A percentile compares a stretch with the other conserved stretches of the same genome.
Conservation (phyloP, 2,888 invertebrate genomes). For the Trachelus stipa region DNA sequence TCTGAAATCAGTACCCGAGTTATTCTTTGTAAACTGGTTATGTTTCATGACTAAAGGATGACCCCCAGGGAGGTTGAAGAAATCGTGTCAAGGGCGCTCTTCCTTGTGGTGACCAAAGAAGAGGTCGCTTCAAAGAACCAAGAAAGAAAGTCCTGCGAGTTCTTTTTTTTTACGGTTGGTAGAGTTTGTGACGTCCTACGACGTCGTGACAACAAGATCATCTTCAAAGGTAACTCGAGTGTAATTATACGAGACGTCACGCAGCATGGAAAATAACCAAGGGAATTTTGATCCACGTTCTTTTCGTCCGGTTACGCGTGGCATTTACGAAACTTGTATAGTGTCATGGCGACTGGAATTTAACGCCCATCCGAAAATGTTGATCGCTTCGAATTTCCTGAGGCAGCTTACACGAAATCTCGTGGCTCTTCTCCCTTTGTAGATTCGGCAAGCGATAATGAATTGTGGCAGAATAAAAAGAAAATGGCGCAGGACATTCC, state of each 20-base stretch:
- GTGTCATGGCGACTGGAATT: not conserved
- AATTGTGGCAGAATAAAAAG: not conserved
- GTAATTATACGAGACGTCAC: conserved; percentile 1
- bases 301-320: not conserved
- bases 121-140: not conserved
- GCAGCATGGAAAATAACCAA: not conserved
- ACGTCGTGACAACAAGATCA: conserved; percentile 1
- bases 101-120: not conserved
- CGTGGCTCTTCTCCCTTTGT: not conserved
- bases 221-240: conserved; percentile 5
- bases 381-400: not conserved
- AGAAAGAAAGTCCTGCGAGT: not conserved
- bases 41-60: not conserved
- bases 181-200: not conserved
- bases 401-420: not conserved
- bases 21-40: not conserved
- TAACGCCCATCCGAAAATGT: not conserved
- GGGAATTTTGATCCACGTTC: not conserved
- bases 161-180: not conserved
- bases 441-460: not conserved
- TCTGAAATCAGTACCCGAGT: not conserved
- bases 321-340: not conserved
- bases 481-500: not conserved
- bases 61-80: conserved; percentile 4
- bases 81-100: conserved; percentile 41